These are phyloP conservation scores for Melierax canorus DNA, from an alignment of 2,113 vertebrate genomes.

Conservation along the genomic window DNA sequence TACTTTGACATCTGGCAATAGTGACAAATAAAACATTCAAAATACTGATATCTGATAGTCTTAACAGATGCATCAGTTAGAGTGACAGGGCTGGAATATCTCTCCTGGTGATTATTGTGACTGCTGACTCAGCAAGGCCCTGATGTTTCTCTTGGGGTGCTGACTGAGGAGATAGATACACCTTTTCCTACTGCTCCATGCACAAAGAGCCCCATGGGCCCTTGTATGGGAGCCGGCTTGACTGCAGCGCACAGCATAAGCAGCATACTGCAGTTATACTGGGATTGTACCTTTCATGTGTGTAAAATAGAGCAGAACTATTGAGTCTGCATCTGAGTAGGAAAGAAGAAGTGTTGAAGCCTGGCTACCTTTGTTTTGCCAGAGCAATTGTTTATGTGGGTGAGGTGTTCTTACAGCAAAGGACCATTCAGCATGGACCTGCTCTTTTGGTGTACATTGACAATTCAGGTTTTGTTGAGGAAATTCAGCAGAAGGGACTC, in stretches of 20 bases:
- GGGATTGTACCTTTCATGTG: neutral
- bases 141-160: neutral
- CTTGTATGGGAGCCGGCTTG: neutral
- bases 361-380: neutral
- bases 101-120: neutral
- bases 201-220: neutral
- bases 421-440: neutral
- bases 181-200: neutral
- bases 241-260: neutral
- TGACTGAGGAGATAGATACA: neutral
- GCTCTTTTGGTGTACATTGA: accelerated
- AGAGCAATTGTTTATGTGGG: neutral
- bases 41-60: neutral
- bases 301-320: neutral
- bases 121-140: neutral
- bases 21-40: neutral
- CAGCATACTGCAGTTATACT: neutral
- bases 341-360: neutral
- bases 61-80: neutral
- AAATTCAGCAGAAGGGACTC: neutral
- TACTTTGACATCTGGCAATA: neutral
- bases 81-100: neutral
- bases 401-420: neutral
- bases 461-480: neutral
- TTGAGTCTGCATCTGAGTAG: neutral